Evolutionary conservation across 2,888 invertebrate species (phyloP).

Genomic region (Apamea monoglypha): DNA sequence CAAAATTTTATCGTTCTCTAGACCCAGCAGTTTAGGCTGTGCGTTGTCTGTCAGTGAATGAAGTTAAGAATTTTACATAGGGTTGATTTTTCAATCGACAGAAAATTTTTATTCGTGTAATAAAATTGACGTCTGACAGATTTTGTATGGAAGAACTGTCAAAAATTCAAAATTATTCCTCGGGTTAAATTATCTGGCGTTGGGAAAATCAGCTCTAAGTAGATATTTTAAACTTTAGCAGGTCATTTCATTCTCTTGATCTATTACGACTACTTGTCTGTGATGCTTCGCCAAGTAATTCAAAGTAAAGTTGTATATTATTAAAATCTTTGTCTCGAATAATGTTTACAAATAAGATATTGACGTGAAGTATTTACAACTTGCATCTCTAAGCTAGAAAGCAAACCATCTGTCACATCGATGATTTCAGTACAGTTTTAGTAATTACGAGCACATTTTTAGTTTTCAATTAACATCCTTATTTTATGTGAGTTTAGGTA

Average conservation of each 20-base stretch:
- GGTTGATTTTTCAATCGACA: no score
- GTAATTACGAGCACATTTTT: slow-evolving; percentile 12
- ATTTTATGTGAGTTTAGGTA: slow-evolving; percentile 12
- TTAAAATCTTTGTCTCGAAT: slow-evolving; percentile 9
- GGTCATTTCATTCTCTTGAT: no score
- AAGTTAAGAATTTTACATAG: not conserved
- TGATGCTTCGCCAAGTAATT: not conserved
- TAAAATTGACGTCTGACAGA: no score
- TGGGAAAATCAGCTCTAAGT: no score
- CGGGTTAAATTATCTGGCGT: no score
- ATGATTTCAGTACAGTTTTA: slow-evolving; percentile 24
- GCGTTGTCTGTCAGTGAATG: not conserved
- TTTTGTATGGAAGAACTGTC: no score
- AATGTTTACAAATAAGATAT: slow-evolving; percentile 48
- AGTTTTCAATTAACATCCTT: slow-evolving; percentile 6
- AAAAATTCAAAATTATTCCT: no score
- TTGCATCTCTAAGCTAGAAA: slow-evolving; percentile 25
- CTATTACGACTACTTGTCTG: no score
- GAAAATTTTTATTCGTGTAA: no score
- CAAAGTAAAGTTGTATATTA: not conserved
- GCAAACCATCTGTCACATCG: slow-evolving; percentile 23
- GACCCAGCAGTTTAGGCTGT: not conserved
- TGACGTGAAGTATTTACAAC: slow-evolving; percentile 64
- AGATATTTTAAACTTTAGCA: no score
- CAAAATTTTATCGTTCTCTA: not conserved